These are phyloP conservation scores for Amphilophus citrinellus DNA, from an alignment of 2,113 vertebrate genomes.

Conservation along the genomic window DNA sequence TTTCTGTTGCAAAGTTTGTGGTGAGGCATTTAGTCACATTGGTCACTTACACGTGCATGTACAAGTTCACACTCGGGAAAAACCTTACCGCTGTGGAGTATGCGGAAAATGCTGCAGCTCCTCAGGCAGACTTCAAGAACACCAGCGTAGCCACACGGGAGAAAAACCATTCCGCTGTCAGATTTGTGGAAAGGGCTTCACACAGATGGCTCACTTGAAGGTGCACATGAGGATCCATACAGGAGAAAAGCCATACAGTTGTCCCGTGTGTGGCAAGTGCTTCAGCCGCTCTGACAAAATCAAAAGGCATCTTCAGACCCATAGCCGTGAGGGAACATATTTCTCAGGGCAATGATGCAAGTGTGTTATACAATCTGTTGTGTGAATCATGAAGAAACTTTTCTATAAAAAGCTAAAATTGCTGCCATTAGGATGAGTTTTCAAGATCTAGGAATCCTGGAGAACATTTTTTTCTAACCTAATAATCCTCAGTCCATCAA, in stretches of 20 bases:
- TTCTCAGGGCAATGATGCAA: slow-evolving; percentile 77
- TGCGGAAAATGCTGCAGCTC: slow-evolving; percentile 81
- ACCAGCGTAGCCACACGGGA: slow-evolving; percentile 79
- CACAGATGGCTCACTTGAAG: slow-evolving; percentile 80
- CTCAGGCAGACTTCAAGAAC: slow-evolving; percentile 77
- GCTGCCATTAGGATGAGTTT: slow-evolving; percentile 60
- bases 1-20: slow-evolving; percentile 79
- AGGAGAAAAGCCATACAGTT: slow-evolving; percentile 80
- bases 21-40: slow-evolving; percentile 75
- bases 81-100: slow-evolving; percentile 79
- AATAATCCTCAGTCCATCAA: slow-evolving; percentile 54
- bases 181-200: slow-evolving; percentile 80
- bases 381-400: slow-evolving; percentile 52
- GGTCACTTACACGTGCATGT: slow-evolving; percentile 79
- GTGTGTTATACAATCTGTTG: slow-evolving; percentile 34
- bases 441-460: slow-evolving; percentile 44
- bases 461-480: slow-evolving; percentile 45
- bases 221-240: slow-evolving; percentile 82
- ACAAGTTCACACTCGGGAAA: slow-evolving; percentile 79
- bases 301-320: slow-evolving; percentile 80
- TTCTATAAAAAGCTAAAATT: slow-evolving; percentile 59
- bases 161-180: slow-evolving; percentile 81
- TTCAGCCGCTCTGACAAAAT: slow-evolving; percentile 82
- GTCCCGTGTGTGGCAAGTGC: slow-evolving; percentile 80
- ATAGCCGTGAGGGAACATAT: slow-evolving; percentile 77